Evolutionary conservation across 2,888 invertebrate genomes (phyloP), one percentile per base, ranked within the genome.

Genomic region (Thumatha senex): DNA sequence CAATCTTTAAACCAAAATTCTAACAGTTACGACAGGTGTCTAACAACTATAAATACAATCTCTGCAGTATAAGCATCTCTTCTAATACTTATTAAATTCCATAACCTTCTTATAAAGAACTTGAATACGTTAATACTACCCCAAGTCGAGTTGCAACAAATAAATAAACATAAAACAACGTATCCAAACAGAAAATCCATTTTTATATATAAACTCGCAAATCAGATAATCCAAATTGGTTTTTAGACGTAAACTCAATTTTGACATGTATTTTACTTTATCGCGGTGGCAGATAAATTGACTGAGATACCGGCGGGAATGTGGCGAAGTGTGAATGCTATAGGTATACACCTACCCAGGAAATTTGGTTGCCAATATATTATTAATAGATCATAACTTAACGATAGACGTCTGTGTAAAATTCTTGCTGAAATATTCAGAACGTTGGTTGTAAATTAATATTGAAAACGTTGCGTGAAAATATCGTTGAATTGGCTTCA

Each of bases 171-270:
- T 51, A 54, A 51, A 67, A 56, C 67, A 58, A 56, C 58, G 62
- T 63, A 69, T 66, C 64, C 65, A 48, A 50, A 54, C 56, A 53
- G 63, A 61, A 68, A 74, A 76, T 67, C 68, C 77, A 75, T 76
- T 80, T 80, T 78, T 75, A 71, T 82, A 79, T 78, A 84, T 80
- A 86, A 82, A 82, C 82, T 85, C 79, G 74, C 81, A 83, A 86
- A 88, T 87, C 87, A 82, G 89, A 89, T 89, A 88, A 89, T 89
- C 86, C 84, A 84, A 89, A 89, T 88, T 88, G 89, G 83, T 86
- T 89, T 86, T 86, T 87, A 87, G 86, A 82, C 84, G 87, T 77
- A 84, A 85, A 88, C 86, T 88, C 89, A 82, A 86, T 88, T 89
- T 82, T 86, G 86, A 84, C 86, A 82, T 84, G 86, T 86, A 88